Percentiles rank a stretch among this genome's conserved stretches.
phyloP scores from a whole-genome alignment of 1,140 invertebrate genomes.

The Pseudomyrmex pallidus region DNA sequence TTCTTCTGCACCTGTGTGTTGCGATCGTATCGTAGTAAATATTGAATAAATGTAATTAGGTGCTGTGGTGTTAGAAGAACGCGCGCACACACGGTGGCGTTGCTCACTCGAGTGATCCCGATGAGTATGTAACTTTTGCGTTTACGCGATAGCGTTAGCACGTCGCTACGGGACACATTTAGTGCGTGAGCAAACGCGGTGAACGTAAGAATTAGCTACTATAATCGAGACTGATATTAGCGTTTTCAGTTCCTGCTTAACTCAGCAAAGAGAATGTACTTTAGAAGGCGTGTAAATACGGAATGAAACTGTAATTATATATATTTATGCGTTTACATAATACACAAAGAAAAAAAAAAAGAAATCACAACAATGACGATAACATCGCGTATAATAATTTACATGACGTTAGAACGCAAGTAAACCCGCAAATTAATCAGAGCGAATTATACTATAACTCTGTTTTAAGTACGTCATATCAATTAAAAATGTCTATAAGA shows the following conservation, averaged over 20 bases:
- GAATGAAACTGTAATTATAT: not conserved
- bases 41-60: conserved; percentile 81
- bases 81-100: conserved; percentile 38
- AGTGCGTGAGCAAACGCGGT: not conserved
- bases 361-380: not conserved
- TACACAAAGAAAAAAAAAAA: not conserved
- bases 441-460: not conserved
- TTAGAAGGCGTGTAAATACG: not conserved
- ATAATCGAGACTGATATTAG: not conserved
- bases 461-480: too few species aligned
- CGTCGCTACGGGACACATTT: too few species aligned
- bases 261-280: not conserved
- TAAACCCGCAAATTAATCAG: not conserved
- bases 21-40: conserved; percentile 77
- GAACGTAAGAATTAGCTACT: conserved; percentile 4
- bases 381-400: not conserved
- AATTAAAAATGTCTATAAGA: conserved; percentile 1
- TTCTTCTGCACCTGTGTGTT: conserved; percentile 50
- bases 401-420: not conserved
- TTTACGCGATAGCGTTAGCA: not conserved
- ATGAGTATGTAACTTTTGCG: conserved; percentile 54
- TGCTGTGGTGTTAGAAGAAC: conserved; percentile 51
- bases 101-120: conserved; percentile 29
- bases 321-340: not conserved
- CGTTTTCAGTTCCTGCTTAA: not conserved